Percentiles rank a stretch among this genome's conserved stretches.
phyloP scores from a whole-genome alignment of 2,113 vertebrate species.

The Heterotis niloticus region DNA sequence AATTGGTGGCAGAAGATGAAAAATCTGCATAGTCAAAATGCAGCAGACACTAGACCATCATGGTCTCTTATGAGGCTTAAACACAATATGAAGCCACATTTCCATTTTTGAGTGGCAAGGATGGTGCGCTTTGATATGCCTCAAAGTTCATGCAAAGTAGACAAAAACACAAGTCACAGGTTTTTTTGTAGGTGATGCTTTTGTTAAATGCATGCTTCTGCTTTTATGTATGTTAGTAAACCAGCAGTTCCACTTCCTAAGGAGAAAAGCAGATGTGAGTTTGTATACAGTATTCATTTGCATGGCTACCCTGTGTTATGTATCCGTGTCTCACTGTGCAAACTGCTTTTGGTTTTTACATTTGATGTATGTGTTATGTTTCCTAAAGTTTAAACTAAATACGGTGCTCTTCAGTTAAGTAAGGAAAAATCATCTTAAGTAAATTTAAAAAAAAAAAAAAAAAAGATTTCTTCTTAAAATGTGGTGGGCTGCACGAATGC shows the following conservation, averaged over 20 bases:
- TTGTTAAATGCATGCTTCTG: neutral
- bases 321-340: too few relatives aligned
- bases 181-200: neutral
- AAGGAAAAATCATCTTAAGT: too few relatives aligned
- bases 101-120: constrained; percentile 17
- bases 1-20: neutral
- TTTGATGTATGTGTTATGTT: too few relatives aligned
- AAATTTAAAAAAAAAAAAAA: too few relatives aligned
- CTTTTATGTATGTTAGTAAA: neutral
- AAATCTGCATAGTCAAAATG: neutral
- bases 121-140: constrained; percentile 1
- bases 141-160: neutral
- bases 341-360: too few relatives aligned
- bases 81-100: neutral
- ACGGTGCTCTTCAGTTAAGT: too few relatives aligned
- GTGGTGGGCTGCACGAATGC: too few relatives aligned
- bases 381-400: too few relatives aligned
- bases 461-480: too few relatives aligned
- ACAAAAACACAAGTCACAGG: constrained; percentile 8
- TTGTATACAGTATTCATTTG: neutral
- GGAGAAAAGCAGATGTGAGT: neutral
- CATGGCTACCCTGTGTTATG: neutral
- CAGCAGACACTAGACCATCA: neutral
- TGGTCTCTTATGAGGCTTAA: neutral
- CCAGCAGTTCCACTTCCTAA: neutral